Base-by-base conservation (phyloP, 2,113 vertebrate species). In the Nerophis ophidion region DNA sequence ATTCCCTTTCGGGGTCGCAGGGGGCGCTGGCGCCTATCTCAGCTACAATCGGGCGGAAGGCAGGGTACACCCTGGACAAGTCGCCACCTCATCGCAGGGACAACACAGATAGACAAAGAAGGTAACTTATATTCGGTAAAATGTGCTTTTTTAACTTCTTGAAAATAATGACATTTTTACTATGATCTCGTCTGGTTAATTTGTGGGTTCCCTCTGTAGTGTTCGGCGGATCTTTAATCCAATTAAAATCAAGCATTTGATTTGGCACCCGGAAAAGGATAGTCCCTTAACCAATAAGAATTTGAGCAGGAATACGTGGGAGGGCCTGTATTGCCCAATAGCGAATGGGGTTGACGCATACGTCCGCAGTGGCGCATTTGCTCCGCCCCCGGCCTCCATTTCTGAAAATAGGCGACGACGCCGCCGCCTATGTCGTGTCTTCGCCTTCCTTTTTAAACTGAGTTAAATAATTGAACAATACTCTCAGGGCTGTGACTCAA, bases 341-440 rank as follows among this genome's bases (percentile, higher is more conserved):
- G 65, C 87, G n/a, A 90, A 91, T 91, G 14, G 70, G 12, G 69
- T 35, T 5, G 53, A 35, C 66, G 76, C 74, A 76, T 60, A 72
- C 75, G 87, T 79, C 89, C 58, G 89, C 87, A 92, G 87, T 88
- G 74, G 12, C 59, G 54, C 63, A 47, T 72, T 26, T 79, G 65
- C 75, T 78, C 87, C 90, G 82, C 89, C 91, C 74, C 68, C 54
- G 65, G 75, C 84, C 86, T 85, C 88, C 90, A 90, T 90, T 89
- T 89, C 86, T 89, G 78, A 87, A 88, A 70, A 63, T 76, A 76
- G 72, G 79, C 64, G 73, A 87, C 64, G 74, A 87, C 88, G 78
- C 80, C 54, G 72, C 75, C 63, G 86, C 75, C 65, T 85, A 74
- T 81, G 72, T 81, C 75, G 84, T 68, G 77, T 68, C 61, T 70